Evolutionary conservation across 2,888 invertebrate genomes (phyloP).

Genomic region (Agapostemon virescens): DNA sequence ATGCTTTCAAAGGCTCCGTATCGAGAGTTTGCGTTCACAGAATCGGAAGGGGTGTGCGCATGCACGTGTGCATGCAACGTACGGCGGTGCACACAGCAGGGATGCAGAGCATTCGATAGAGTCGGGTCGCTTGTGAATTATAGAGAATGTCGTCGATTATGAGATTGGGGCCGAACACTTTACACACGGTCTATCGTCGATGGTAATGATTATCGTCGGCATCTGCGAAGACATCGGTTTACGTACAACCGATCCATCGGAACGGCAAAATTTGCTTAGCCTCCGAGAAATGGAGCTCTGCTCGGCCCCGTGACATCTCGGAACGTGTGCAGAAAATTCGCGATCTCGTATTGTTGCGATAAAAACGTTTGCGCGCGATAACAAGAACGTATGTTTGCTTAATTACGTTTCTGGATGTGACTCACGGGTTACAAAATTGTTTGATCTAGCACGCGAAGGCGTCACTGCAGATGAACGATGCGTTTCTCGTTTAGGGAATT

Average conservation of each 20-base stretch:
- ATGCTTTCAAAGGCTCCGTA: constrained; percentile 50
- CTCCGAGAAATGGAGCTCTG: constrained; percentile 11
- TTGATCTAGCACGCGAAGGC: neutral
- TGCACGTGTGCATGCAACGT: constrained; percentile 31
- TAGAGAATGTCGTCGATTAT: constrained; percentile 67
- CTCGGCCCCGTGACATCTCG: neutral
- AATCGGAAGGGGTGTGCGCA: constrained; percentile 25
- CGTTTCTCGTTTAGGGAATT: neutral
- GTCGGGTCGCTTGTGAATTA: constrained; percentile 64
- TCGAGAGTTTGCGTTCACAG: constrained; percentile 50
- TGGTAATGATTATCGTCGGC: constrained; percentile 49
- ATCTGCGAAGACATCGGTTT: constrained; percentile 44
- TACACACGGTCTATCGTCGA: constrained; percentile 43
- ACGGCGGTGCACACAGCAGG: constrained; percentile 47
- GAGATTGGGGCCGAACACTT: constrained; percentile 68
- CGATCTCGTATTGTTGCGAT: constrained; percentile 12
- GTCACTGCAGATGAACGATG: neutral
- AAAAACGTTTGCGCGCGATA: constrained; percentile 44
- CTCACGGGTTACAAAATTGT: neutral
- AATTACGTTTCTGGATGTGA: constrained; percentile 24
- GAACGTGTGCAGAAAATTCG: neutral
- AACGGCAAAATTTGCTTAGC: constrained; percentile 18
- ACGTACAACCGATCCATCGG: constrained; percentile 2
- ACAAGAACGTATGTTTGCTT: neutral
- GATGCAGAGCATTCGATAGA: constrained; percentile 61